phyloP scores from a whole-genome alignment of 2,797 vertebrate genomes.

The Sebastes cheni region DNA sequence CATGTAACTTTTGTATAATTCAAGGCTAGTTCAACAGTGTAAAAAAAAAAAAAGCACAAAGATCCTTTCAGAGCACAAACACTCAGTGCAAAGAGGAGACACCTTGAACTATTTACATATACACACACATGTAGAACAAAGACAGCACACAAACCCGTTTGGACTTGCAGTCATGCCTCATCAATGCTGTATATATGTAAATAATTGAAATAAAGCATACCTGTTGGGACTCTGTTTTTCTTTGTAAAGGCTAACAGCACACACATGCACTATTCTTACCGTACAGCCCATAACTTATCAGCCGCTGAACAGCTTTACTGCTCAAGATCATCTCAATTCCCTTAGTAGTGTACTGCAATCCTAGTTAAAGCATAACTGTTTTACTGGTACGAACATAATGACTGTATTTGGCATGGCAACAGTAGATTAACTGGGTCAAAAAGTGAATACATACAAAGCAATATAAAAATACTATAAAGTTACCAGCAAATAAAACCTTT shows the following conservation, averaged over 20 bases:
- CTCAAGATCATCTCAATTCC: background rate
- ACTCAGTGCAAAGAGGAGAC: background rate
- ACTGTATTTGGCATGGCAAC: conserved; percentile 19
- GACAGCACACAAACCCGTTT: no score
- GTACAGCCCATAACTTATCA: background rate
- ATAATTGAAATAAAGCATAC: conserved; percentile 26
- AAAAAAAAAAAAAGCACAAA: background rate
- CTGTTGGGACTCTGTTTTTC: background rate
- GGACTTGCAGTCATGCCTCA: background rate
- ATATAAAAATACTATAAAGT: conserved; percentile 37
- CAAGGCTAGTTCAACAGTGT: background rate
- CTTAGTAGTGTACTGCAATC: background rate
- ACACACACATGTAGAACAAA: background rate
- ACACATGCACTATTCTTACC: background rate
- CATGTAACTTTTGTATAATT: background rate
- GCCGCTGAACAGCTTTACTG: background rate
- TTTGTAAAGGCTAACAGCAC: background rate
- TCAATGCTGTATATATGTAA: conserved; percentile 3
- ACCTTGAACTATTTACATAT: conserved; percentile 11
- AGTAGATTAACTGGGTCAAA: background rate
- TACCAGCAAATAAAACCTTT: conserved; percentile 9
- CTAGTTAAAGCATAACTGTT: conserved; percentile 1
- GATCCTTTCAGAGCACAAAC: background rate
- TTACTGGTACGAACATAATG: conserved; percentile 15
- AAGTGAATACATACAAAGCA: background rate